phyloP scores from a whole-genome alignment of 2,113 vertebrate genomes.

The Fukomys damarensis region DNA sequence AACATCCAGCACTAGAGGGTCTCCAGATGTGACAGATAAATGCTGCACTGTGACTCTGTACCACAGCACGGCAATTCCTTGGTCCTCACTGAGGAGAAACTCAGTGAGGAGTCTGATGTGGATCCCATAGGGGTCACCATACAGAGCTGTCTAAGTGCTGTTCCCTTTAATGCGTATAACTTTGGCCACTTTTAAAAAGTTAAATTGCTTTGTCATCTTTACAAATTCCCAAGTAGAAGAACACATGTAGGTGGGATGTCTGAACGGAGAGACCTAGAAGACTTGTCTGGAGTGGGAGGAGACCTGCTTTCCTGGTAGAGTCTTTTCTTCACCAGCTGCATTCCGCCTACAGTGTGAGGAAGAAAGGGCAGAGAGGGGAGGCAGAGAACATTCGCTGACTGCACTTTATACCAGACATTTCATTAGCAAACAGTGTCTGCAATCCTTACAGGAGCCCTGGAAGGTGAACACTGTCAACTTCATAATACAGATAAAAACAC shows the following conservation, averaged over 20 bases:
- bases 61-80: fast-evolving
- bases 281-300: neutral
- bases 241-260: neutral
- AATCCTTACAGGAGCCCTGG: neutral
- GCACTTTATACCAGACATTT: neutral
- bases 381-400: neutral
- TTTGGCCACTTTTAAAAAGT: neutral
- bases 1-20: neutral
- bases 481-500: neutral
- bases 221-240: neutral
- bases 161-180: neutral
- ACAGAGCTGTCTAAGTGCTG: neutral
- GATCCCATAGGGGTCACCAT: neutral
- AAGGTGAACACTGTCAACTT: neutral
- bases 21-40: neutral
- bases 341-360: neutral
- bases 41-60: fast-evolving
- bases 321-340: neutral
- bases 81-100: neutral
- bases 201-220: neutral
- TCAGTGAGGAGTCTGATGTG: neutral
- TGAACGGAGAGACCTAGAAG: neutral
- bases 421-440: neutral
- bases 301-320: neutral
- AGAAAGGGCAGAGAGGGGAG: neutral